Conservation (phyloP, 2,797 vertebrate species). For the Xenops minutus region DNA sequence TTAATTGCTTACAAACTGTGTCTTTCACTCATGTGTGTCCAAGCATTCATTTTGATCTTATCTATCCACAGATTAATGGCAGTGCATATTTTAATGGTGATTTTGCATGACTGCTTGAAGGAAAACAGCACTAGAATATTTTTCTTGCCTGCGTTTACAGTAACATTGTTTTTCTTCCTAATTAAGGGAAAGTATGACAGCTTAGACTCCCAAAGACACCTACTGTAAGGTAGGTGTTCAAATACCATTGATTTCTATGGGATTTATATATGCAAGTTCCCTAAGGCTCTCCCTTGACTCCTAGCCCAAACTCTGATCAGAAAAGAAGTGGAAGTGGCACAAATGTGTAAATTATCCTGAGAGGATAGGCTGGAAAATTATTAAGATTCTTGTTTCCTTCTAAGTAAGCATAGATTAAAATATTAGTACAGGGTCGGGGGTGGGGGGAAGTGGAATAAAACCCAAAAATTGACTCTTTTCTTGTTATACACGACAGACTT, state of each 20-base stretch:
- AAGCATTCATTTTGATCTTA: not conserved
- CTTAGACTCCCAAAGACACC: not conserved
- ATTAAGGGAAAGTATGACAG: not conserved
- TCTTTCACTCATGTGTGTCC: not conserved
- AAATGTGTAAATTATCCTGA: not conserved
- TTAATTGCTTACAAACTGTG: not conserved
- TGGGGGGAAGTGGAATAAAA: not conserved
- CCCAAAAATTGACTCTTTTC: not conserved
- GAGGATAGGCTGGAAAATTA: not conserved
- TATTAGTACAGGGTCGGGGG: accelerated
- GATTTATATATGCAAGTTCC: not conserved
- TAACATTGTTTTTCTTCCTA: not conserved
- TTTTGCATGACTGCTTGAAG: not conserved
- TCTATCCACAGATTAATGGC: not conserved
- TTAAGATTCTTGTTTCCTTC: not conserved
- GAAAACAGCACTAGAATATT: not conserved
- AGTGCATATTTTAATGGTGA: not conserved
- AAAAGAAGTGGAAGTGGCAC: not conserved
- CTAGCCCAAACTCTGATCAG: not conserved
- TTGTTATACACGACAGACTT: not conserved
- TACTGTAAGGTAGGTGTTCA: not conserved
- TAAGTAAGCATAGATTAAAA: not conserved
- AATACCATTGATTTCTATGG: not conserved
- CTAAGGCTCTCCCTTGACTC: not conserved
- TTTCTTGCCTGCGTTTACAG: not conserved